These are phyloP conservation scores for Blastomussa wellsi DNA, from an alignment of 92 coral and sea anemone genomes.

Conservation along the genomic window DNA sequence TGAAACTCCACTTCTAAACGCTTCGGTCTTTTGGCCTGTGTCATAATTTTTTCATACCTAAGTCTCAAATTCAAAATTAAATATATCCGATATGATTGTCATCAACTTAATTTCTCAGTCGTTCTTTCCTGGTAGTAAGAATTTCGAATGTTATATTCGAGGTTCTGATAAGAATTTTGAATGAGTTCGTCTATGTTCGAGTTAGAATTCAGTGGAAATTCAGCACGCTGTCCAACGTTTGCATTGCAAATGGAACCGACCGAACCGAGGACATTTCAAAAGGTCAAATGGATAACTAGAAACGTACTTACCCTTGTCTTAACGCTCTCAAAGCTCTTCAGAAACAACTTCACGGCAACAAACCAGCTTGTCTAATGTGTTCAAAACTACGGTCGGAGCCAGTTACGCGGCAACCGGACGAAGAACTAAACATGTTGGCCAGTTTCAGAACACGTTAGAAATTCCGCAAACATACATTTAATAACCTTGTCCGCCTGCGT, in stretches of 20 bases:
- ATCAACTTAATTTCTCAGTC: too few relatives aligned
- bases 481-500: constrained; percentile 3
- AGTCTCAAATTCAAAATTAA: too few relatives aligned
- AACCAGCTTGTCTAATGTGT: not conserved
- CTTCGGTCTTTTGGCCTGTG: too few relatives aligned
- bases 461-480: constrained; percentile 1
- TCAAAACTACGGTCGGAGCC: not conserved
- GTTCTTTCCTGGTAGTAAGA: too few relatives aligned
- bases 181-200: too few relatives aligned
- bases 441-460: constrained; percentile 20
- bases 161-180: too few relatives aligned
- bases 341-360: constrained; percentile 9
- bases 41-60: too few relatives aligned
- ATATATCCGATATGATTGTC: too few relatives aligned
- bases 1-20: too few relatives aligned
- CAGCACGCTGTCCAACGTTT: not conserved
- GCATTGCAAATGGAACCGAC: not conserved
- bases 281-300: constrained; percentile 25
- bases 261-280: not conserved
- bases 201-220: not conserved
- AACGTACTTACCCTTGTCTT: constrained; percentile 9
- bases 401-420: constrained; percentile 10
- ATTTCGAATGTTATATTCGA: too few relatives aligned
- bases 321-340: not conserved
- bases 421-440: constrained; percentile 22